A percentile compares a stretch with the other conserved stretches of the same genome.
Evolutionary conservation across 2,888 invertebrate species (phyloP).

Genomic region (Amiota minor): DNA sequence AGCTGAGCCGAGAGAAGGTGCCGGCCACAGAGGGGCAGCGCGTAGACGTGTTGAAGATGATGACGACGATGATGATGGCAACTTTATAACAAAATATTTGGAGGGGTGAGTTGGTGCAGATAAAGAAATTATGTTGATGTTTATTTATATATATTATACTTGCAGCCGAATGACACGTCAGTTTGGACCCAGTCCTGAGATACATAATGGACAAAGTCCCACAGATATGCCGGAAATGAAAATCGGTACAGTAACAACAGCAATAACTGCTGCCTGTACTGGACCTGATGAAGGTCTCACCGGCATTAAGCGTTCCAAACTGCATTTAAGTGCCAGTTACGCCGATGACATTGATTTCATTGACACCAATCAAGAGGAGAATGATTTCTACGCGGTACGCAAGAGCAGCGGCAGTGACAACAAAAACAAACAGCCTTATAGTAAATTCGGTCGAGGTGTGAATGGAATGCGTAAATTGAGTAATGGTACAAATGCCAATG

Average conservation of each 20-base stretch:
- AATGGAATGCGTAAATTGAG: conserved; percentile 43
- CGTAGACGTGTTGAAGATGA: conserved; percentile 68
- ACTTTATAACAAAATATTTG: conserved; percentile 81
- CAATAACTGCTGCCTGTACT: conserved; percentile 82
- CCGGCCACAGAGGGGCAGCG: conserved; percentile 48
- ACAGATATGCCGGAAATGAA: conserved; percentile 81
- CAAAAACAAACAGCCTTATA: conserved; percentile 45
- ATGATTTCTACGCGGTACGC: conserved; percentile 69
- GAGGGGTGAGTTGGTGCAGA: conserved; percentile 77
- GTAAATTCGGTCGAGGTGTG: conserved; percentile 65
- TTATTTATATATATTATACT: conserved; percentile 10
- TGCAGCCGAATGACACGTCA: conserved; percentile 70
- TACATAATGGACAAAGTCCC: conserved; percentile 82
- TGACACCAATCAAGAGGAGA: conserved; percentile 75
- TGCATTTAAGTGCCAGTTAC: conserved; percentile 80
- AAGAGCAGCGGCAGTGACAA: conserved; percentile 59
- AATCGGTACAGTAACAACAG: conserved; percentile 75
- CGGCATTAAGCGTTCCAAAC: conserved; percentile 80
- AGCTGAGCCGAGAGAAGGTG: conserved; percentile 76
- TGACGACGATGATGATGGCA: conserved; percentile 77
- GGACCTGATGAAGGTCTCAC: conserved; percentile 89
- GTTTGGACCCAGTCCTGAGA: conserved; percentile 68
- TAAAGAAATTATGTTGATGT: background rate
- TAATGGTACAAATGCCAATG: conserved; percentile 30
- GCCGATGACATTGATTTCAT: conserved; percentile 81